Evolutionary conservation across 1,140 invertebrate species (phyloP), one percentile per base, ranked within the genome.

Genomic region (Camponotus pennsylvanicus): DNA sequence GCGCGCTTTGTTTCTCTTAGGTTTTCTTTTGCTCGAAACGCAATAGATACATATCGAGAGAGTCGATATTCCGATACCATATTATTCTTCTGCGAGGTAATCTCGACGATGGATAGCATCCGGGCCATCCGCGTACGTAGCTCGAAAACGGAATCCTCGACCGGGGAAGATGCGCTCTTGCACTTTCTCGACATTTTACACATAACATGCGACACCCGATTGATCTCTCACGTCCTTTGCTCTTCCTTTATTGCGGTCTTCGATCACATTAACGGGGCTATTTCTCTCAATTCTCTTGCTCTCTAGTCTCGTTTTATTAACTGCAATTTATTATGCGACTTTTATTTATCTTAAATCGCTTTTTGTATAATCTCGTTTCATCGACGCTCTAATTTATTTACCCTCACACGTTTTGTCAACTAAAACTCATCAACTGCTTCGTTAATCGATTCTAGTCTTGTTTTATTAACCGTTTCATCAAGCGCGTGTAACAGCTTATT

Each of bases 41-140:
- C 6, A n/a, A 66, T 7, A 66, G 64, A 75, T 64, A n/a, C 52
- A 37, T 34, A 37, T 71, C 34, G 34, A 27, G 27, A 27, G 27
- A 59, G 42, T 88, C 42, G 55, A 67, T 76, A 32, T 90, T 82
- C 52, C 75, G 89, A 75, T 93, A 93, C 92, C 92, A 91, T 86
- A 90, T 91, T 77, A 71, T 87, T 86, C 85, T 61, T 82, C 66
- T 88, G 88, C 32, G 92, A 87, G 1, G 88, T 91, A 85, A 95
- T 95, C 49, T 95, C 94, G 42, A 94, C 92, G 40, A 95, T 92
- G 49, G 94, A 94, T 89, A 95, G 87, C 91, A 94, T 89, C 77
- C 94, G 90, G 6, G 91, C 73, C 93, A 93, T 94, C 66, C 93
- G 88, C 9, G 92, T 92, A 6, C 94, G 92, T 34, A 95, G 88